phyloP scores from a whole-genome alignment of 2,797 vertebrate genomes.

The Neomorphus geoffroyi region DNA sequence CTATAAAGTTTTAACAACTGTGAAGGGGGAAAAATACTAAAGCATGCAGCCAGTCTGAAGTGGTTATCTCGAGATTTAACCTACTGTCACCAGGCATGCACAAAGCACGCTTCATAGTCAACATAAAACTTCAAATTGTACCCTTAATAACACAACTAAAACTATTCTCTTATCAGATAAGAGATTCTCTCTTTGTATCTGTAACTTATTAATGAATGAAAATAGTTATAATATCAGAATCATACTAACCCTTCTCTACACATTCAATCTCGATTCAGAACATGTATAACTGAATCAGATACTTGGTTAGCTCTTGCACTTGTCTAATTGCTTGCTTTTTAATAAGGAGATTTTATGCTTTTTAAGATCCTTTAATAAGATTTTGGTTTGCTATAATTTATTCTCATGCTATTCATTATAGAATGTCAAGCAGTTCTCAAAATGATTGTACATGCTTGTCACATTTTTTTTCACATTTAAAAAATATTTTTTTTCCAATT shows the following conservation, averaged over 20 bases:
- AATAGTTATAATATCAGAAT: not conserved
- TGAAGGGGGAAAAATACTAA: not conserved
- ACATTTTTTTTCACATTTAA: not conserved
- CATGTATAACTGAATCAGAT: not conserved
- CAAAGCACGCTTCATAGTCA: not conserved
- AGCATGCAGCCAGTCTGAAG: constrained; percentile 31
- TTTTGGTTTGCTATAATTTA: not conserved
- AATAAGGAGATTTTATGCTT: not conserved
- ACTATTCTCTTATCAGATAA: not conserved
- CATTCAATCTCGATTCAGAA: not conserved
- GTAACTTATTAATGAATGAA: not conserved
- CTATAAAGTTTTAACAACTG: constrained; percentile 34
- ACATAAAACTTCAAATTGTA: not conserved
- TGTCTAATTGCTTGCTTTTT: not conserved
- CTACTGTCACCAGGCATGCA: not conserved
- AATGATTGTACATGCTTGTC: not conserved
- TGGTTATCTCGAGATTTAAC: constrained; percentile 4
- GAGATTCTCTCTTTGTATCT: not conserved
- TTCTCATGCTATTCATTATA: not conserved
- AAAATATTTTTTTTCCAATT: not conserved
- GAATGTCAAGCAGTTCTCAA: not conserved
- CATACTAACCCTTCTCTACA: not conserved
- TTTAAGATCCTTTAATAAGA: not conserved
- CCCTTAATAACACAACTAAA: not conserved
- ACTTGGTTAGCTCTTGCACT: not conserved